Evolutionary conservation across 2,888 invertebrate species (phyloP), one percentile per base, ranked within the genome.

Genomic region (Mythimna lalbum): DNA sequence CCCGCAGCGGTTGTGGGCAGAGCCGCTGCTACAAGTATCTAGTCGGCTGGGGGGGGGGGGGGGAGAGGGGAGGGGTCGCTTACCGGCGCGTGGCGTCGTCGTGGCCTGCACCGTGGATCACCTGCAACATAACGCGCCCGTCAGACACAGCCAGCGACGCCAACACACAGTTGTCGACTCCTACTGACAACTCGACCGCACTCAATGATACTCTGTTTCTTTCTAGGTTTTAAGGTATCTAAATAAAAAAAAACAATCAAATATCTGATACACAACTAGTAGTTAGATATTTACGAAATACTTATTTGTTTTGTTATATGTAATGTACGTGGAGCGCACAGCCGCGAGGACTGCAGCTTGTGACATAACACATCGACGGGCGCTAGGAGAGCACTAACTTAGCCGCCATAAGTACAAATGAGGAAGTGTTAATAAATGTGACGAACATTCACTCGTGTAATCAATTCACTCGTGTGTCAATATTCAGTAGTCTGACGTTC

Each of bases 91-190:
- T 74, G 2, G 69, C 56, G 1, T 83, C 82, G 7, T 81, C 71
- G 12, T 57, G 53, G 33, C 69, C 72, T 12, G 77, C 87, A 23
- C 92, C 92, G 73, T 92, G 93, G 23, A 93, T 92, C 1, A 93
- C 90, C 92, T 93, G 89, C 27, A 86, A 87, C 64, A 73, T 5
- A 50, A 60, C n/a, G 52, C 59, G 17, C 19, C 4, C 17, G 39
- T 59, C 21, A 39, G 6, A 57, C 6, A 7, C n/a, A 10, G 10
- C n/a, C n/a, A n/a, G n/a, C n/a, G n/a, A n/a, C n/a, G n/a, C n/a
- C 12, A 9, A 19, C 31, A 27, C 9, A 19, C 14, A 14, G 4
- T n/a, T 21, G 12, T 21, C 21, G 4, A 21, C 21, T 4, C 17
- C 23, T 12, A 10, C 33, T n/a, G 33, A n/a, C 12, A 19, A 10